Conservation (phyloP, 2,888 invertebrate genomes). For the Nomada lathburiana region DNA sequence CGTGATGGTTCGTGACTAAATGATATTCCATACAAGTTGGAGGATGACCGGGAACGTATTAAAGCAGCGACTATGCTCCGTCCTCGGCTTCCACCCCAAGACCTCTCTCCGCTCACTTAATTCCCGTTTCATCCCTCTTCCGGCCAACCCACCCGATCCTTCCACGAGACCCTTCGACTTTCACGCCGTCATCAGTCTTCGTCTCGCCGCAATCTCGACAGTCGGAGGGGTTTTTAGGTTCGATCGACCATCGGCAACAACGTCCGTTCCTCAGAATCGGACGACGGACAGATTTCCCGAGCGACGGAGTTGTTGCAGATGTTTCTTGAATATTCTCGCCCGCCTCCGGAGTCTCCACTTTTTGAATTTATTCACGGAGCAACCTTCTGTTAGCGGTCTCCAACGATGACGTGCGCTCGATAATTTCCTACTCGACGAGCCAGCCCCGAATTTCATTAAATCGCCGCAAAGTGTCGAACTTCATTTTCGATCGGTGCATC, state of each 20-base stretch:
- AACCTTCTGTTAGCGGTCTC: not conserved
- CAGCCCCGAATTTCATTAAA: not conserved
- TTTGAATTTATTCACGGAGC: not conserved
- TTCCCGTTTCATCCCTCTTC: constrained; percentile 62
- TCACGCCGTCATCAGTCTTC: constrained; percentile 64
- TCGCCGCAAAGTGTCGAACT: not conserved
- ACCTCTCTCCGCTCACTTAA: constrained; percentile 62
- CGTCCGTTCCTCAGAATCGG: constrained; percentile 7
- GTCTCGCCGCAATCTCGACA: constrained; percentile 67
- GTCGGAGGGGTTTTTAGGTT: constrained; percentile 60
- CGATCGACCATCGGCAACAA: constrained; percentile 51
- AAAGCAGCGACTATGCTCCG: constrained; percentile 42
- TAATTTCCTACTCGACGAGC: not conserved
- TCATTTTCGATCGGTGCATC: not conserved
- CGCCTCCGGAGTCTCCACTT: not conserved
- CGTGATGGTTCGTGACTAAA: constrained; percentile 49
- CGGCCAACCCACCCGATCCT: constrained; percentile 34
- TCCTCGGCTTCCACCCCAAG: constrained; percentile 20
- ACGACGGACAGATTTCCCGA: constrained; percentile 30
- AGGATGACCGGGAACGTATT: constrained; percentile 53
- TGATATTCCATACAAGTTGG: constrained; percentile 59
- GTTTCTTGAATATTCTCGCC: not conserved
- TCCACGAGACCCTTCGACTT: constrained; percentile 21
- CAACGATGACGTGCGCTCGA: not conserved
- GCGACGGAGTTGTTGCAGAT: constrained; percentile 23